Evolutionary conservation across 2,113 vertebrate species (phyloP).

Genomic region (Anhinga anhinga): DNA sequence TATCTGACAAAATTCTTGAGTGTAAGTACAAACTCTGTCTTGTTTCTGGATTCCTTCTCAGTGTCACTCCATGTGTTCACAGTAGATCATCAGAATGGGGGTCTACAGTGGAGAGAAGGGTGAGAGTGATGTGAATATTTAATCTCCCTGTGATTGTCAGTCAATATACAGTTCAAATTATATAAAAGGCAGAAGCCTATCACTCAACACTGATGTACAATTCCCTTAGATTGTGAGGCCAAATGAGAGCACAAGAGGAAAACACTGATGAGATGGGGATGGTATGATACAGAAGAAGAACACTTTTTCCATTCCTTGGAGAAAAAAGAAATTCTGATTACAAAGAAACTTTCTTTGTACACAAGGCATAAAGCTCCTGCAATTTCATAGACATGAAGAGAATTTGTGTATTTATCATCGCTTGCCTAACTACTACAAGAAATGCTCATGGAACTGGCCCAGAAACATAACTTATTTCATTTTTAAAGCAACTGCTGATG

Average conservation of each 20-base stretch:
- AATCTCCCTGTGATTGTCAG: background rate
- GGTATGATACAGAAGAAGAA: background rate
- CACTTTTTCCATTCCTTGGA: background rate
- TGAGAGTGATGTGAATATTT: background rate
- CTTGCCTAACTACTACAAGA: background rate
- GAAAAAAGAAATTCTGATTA: background rate
- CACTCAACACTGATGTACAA: background rate
- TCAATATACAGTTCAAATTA: background rate
- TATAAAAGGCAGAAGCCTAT: background rate
- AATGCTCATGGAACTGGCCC: background rate
- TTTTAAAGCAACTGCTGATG: background rate
- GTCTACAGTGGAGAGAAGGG: background rate
- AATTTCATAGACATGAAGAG: background rate
- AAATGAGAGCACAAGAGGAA: background rate
- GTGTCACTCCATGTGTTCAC: background rate
- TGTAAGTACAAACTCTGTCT: background rate
- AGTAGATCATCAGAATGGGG: background rate
- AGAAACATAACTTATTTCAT: background rate
- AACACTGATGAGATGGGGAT: fast-evolving
- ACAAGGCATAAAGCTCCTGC: background rate
- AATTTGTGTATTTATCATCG: background rate
- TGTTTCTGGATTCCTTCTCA: background rate
- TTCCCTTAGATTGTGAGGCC: background rate
- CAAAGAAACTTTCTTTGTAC: background rate
- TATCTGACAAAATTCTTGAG: background rate